Evolutionary conservation across 1,140 invertebrate species (phyloP).

Genomic region (Caenorhabditis brenneri): DNA sequence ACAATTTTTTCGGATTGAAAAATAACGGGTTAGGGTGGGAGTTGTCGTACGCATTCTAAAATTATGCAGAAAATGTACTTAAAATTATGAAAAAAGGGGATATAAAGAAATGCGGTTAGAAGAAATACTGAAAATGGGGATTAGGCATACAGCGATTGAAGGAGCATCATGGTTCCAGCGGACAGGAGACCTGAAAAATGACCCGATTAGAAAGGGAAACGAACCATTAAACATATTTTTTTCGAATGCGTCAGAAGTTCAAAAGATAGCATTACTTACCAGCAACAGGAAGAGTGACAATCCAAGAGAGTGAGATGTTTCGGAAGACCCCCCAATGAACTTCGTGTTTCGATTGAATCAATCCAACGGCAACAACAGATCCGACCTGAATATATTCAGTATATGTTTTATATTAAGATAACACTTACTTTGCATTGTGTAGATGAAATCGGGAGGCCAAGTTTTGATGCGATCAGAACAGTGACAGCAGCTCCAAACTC

Average conservation of each 20-base stretch:
- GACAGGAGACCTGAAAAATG: conserved; percentile 65
- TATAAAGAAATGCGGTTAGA: conserved; percentile 15
- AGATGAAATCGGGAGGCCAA: conserved; percentile 94
- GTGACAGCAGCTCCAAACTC: conserved; percentile 94
- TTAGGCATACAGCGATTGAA: too few species aligned
- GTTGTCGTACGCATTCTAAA: conserved; percentile 16
- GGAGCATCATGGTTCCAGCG: conserved; percentile 64
- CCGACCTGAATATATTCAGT: conserved; percentile 70
- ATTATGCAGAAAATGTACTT: conserved; percentile 17
- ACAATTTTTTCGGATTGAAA: background rate
- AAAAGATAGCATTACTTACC: conserved; percentile 70
- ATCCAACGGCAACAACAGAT: conserved; percentile 69
- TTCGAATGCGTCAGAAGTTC: too few species aligned
- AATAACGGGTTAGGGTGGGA: conserved; percentile 25
- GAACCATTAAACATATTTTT: too few species aligned
- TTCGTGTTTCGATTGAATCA: conserved; percentile 74
- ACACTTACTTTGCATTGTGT: conserved; percentile 93
- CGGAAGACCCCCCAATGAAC: conserved; percentile 76
- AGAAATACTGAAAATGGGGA: too few species aligned
- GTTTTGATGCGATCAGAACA: conserved; percentile 91
- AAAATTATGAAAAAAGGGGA: background rate
- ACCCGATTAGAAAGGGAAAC: too few species aligned
- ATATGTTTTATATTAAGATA: background rate
- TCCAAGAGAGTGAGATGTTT: conserved; percentile 94
- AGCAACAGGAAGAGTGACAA: conserved; percentile 91